Percentiles rank a stretch among this genome's conserved stretches.
Evolutionary conservation across 2,888 invertebrate species (phyloP).

Genomic region (Pristionchus arcanus): DNA sequence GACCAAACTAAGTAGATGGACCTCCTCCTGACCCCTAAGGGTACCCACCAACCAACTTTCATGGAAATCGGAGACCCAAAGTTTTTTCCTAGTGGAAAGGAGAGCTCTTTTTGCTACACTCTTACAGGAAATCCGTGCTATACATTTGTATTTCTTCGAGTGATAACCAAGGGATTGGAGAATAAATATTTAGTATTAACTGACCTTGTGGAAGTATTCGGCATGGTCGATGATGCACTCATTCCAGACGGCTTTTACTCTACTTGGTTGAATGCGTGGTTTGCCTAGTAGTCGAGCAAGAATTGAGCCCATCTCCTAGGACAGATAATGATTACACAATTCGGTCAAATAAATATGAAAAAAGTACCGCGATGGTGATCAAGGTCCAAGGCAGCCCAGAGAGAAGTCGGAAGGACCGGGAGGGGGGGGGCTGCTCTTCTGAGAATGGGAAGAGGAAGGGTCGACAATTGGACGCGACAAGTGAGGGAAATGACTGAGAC

Average conservation of each 20-base stretch:
- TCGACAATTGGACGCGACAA: conserved; percentile 41
- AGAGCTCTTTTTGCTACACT: too few species aligned
- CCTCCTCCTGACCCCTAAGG: too few species aligned
- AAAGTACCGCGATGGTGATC: neutral
- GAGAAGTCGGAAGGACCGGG: neutral
- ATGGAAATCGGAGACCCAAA: too few species aligned
- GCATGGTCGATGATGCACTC: conserved; percentile 45
- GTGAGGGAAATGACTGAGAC: conserved; percentile 31
- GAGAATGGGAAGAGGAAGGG: conserved; percentile 45
- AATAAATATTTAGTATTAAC: neutral
- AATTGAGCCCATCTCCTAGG: conserved; percentile 55
- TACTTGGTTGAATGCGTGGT: conserved; percentile 55
- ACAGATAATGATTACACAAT: neutral
- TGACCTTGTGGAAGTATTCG: conserved; percentile 56
- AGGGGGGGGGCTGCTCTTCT: neutral
- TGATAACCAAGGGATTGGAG: too few species aligned
- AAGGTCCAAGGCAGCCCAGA: neutral
- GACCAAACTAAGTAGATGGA: too few species aligned
- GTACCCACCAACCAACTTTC: too few species aligned
- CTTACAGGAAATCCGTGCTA: too few species aligned
- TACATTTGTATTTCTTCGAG: too few species aligned
- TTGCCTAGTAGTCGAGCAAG: conserved; percentile 56
- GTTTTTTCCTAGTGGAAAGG: too few species aligned
- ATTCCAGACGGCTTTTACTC: conserved; percentile 58
- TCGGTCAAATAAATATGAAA: neutral